Base-by-base conservation (phyloP, 1,140 invertebrate genomes). In the Procambarus clarkii region DNA sequence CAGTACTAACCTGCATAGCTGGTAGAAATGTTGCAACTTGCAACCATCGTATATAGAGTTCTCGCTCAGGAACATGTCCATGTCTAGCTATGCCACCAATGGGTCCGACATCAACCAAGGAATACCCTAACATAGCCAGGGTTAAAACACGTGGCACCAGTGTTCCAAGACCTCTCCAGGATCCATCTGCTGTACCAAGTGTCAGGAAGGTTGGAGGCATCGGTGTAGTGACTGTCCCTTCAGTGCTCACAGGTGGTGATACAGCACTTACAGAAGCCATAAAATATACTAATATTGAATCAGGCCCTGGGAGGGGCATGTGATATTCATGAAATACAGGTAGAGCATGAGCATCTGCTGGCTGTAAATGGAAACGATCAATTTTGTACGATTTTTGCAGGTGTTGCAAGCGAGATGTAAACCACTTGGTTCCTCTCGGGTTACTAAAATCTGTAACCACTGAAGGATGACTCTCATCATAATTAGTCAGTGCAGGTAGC, bases 41-140 rank as follows among this genome's bases (percentile, higher is more conserved):
- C n/a, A 99, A 94, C 98, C 98, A 99, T 80, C 98, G 95, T 79
- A 98, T 96, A 93, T 98, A 99, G 9, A 99, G 95, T 94, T 99
- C 98, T 92, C 96, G 96, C 85, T 98, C 97, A 0, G 97, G 97
- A 21, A 97, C 86, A 46, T 92, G 92, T 15, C 92, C 92, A 46
- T 64, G 48, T 54, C 86, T 79, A 46, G 92, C 85, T 11, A 86
- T 34, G 3, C 92, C 92, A n/a, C 92, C 92, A 34, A 92, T 71
- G 18, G 82, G 82, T 21, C 92, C 92, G 46, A 86, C 71, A 34
- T 92, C 92, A 21, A 92, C 60, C 15, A 92, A 78, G n/a, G 85
- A 80, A 34, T 84, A 90, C 5, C 92, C 92, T 34, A 92, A 71
- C 60, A 83, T 91, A 77, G 88, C 77, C 54, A 92, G 46, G n/a